Base-by-base conservation (phyloP, 2,113 vertebrate genomes). In the Parotia lawesii region DNA sequence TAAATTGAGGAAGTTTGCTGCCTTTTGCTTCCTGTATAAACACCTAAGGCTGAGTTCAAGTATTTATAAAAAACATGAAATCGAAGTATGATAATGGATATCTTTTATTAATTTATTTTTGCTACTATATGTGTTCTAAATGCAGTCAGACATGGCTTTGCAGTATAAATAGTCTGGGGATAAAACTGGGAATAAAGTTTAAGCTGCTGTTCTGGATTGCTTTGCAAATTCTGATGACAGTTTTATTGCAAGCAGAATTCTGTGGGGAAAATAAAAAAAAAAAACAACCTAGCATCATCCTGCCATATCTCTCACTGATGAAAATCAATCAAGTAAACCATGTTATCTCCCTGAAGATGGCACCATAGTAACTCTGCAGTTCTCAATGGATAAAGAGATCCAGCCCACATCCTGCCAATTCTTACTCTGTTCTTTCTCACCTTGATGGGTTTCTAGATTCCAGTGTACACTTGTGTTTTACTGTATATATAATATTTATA, bases 231-330 rank as follows among this genome's bases (percentile, higher is more conserved):
- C 72, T 81, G 56, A 44, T 69, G 60, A 93, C 89, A 94, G 58
- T 65, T 97, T 97, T 97, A 96, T 87, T 95, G 38, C 70, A 93
- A 88, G 47, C 25, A 92, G 70, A 93, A 93, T 82, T 79, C 33
- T 5, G 2, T 20, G 20, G 6, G 28, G 22, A 33, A 58, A 19
- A 5, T 7, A 38, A 47, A 3, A 44, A 5, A 91, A 65, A 90
- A 60, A 40, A 62, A 40, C 73, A 82, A 72, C 37, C 22, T 28
- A 50, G 11, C 48, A 24, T 18, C 33, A 47, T 57, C 62, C 78
- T 94, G 60, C 44, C n/a, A 64, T 81, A 70, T 69, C 33, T 79
- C 10, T 93, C 51, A 65, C 61, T 93, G 79, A 50, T 17, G 28
- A 83, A 95, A 62, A 50, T 33, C 45, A 85, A 27, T 69, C 48